Base-by-base conservation (phyloP, 1,140 invertebrate genomes). In the Lasioglossum baleicum region DNA sequence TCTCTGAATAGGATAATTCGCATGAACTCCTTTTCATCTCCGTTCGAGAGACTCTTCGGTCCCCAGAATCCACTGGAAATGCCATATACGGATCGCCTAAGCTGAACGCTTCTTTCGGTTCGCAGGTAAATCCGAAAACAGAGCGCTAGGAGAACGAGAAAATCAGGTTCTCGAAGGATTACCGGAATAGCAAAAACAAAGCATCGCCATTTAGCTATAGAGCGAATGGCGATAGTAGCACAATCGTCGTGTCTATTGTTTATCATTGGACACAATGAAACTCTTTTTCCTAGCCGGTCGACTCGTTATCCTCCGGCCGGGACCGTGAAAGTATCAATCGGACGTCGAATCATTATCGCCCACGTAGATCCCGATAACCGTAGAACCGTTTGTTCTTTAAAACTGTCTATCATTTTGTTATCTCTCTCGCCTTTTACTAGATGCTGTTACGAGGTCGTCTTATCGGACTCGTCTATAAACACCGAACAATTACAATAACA, bases 341-440 rank as follows among this genome's bases (percentile, higher is more conserved):
- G 56, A 8, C 76, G 40, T n/a, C 26, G 58, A 40, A 56, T 64
- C n/a, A 71, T 77, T 77, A 77, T 77, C 75, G 67, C 75, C 75
- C 67, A 71, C 67, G 44, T 77, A 68, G 15, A 4, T 71, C 11
- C 20, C 26, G 56, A 58, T 58, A 58, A 58, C 20, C 40, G 53
- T 68, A 68, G 40, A 44, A 48, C n/a, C 56, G 64, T 75, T 68
- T 61, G 42, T 40, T 63, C 31, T 56, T 61, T 22, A 61, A 58
- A 71, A 22, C 65, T 66, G 20, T 61, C 35, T 13, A 53, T 75
- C 67, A 82, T 48, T 63, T 75, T 20, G 74, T 61, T 68, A 61
- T 76, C 13, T 73, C 2, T 5, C 7, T 71, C 51, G 42, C 35
- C 56, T 17, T 7, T 13, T 17, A 11, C 31, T 58, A 56, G 53